Evolutionary conservation across 2,113 vertebrate genomes (phyloP).

Genomic region (Limanda limanda): DNA sequence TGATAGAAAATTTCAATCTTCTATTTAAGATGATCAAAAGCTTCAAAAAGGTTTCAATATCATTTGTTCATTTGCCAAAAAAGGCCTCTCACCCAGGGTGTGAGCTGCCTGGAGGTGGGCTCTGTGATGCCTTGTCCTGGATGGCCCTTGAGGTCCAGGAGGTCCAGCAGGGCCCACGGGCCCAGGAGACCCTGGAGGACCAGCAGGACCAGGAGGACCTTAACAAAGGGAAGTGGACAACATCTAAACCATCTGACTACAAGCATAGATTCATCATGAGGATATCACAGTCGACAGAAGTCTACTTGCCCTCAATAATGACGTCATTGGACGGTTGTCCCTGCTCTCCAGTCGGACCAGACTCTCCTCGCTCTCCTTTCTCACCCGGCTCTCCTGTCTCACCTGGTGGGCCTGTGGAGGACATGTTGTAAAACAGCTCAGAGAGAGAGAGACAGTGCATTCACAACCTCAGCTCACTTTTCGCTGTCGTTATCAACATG

Average conservation of each 20-base stretch:
- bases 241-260: not conserved
- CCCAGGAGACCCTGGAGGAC: conserved; percentile 75
- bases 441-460: not conserved
- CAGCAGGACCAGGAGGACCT: conserved; percentile 77
- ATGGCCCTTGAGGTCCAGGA: conserved; percentile 80
- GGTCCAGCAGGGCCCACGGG: conserved; percentile 68
- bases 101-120: conserved; percentile 73
- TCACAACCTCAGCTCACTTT: conserved; percentile 2
- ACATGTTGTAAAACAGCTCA: conserved; percentile 2
- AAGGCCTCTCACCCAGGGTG: conserved; percentile 64
- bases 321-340: conserved; percentile 85
- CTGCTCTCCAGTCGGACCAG: conserved; percentile 89
- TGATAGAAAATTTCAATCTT: no score
- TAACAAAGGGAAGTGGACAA: conserved; percentile 5
- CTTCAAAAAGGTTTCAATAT: no score
- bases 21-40: not conserved
- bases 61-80: not conserved
- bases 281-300: not conserved
- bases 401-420: conserved; percentile 66
- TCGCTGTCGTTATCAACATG: conserved; percentile 29
- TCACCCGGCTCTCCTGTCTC: conserved; percentile 76
- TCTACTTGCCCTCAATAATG: conserved; percentile 70
- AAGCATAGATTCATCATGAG: not conserved
- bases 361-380: conserved; percentile 83
- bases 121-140: conserved; percentile 83